Base-by-base conservation (phyloP, 2,797 vertebrate species). In the Sebastes aleutianus region DNA sequence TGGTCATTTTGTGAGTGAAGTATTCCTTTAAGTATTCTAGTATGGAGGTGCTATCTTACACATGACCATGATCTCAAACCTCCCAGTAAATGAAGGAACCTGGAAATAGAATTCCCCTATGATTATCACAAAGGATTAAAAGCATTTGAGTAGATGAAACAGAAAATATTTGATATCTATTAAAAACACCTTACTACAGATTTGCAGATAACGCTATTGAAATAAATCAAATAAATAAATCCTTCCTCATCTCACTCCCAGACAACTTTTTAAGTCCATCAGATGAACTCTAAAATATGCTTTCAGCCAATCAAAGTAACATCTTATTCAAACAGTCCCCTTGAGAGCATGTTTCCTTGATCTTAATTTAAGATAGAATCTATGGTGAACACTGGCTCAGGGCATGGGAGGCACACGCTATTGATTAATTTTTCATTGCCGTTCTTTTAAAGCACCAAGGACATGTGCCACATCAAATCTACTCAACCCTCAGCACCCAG, bases 391-490 rank as follows among this genome's bases (percentile, higher is more conserved):
- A 87, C 86, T 89, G 79, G 81, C 85, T 86, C 62, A 70, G 87
- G 87, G 87, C 88, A 91, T 68, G 65, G 79, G 85, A 91, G 89
- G 83, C 83, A 89, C 90, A 88, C 54, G 56, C 85, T 85, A 92
- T 93, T 94, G 90, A 94, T 93, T 90, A 69, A 90, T 88, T 92
- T 94, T 93, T 93, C 86, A 94, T 93, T 92, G 84, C 83, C 71
- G 76, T 91, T 93, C 91, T 94, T 95, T 94, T 89, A 92, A 93
- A 93, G 86, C 84, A 93, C 88, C 94, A 95, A 95, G 94, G 95
- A 95, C 95, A 92, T 88, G 84, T 89, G 91, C 91, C 88, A 91
- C 89, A 94, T 95, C 85, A 94, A 92, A 94, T 94, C 91, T 88
- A 85, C 88, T 92, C 89, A 86, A 82, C 79, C 75, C 85, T 84